Evolutionary conservation across 2,888 invertebrate genomes (phyloP).

Genomic region (Diadegma fenestrale): DNA sequence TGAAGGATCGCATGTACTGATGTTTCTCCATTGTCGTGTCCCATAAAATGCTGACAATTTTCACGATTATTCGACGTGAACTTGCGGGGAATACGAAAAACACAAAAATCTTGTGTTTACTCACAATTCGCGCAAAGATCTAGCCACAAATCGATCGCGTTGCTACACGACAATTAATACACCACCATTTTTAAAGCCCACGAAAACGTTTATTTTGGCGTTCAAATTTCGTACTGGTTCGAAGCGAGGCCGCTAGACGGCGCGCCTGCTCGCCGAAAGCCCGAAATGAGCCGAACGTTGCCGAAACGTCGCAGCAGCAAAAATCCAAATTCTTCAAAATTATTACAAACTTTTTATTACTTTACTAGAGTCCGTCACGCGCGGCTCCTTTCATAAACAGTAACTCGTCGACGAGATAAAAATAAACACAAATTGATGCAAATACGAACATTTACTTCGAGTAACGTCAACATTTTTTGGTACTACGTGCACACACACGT

Average conservation of each 20-base stretch:
- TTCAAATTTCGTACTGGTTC: constrained; percentile 33
- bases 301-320: neutral
- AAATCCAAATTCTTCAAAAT: neutral
- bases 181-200: constrained; percentile 44
- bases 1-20: constrained; percentile 80
- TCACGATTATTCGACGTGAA: neutral
- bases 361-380: too few species aligned
- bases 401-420: too few species aligned
- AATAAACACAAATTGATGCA: too few species aligned
- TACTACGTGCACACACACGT: too few species aligned
- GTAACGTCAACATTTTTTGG: too few species aligned
- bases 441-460: too few species aligned
- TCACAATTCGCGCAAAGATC: neutral
- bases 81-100: neutral
- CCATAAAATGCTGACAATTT: neutral
- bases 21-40: constrained; percentile 78
- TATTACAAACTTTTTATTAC: neutral
- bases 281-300: constrained; percentile 1
- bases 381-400: too few species aligned
- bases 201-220: constrained; percentile 2
- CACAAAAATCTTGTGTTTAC: neutral
- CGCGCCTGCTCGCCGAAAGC: neutral
- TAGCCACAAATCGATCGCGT: constrained; percentile 18
- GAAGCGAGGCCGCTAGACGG: constrained; percentile 12
- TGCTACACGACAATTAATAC: constrained; percentile 25